Percentiles rank a stretch among this genome's conserved stretches.
phyloP scores from a whole-genome alignment of 2,113 vertebrate genomes.

The Probosciger aterrimus region DNA sequence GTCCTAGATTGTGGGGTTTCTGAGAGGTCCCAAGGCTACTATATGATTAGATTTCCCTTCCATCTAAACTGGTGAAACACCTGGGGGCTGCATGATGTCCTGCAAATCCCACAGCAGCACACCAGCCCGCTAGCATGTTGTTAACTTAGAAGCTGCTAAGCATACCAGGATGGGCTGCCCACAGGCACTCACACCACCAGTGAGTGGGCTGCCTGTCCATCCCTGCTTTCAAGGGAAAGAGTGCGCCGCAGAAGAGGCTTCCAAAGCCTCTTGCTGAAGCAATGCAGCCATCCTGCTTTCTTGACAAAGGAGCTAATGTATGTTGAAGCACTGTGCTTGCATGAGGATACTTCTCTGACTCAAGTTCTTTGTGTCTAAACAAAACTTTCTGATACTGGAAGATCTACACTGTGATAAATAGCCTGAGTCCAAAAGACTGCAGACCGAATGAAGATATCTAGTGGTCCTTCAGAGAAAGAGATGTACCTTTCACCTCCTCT shows the following conservation, averaged over 20 bases:
- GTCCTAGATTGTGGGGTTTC: neutral
- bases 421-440: neutral
- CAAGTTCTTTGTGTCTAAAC: neutral
- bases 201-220: fast-evolving
- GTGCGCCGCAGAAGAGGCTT: neutral
- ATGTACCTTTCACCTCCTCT: neutral
- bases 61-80: neutral
- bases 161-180: neutral
- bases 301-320: neutral
- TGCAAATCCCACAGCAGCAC: neutral
- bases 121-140: fast-evolving
- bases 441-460: neutral
- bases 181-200: neutral
- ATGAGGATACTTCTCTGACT: neutral
- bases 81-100: neutral
- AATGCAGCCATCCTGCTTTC: neutral
- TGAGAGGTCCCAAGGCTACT: neutral
- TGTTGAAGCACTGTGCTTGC: neutral
- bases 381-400: neutral
- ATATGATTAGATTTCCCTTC: neutral
- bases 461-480: neutral
- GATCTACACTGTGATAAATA: neutral
- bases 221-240: neutral
- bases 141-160: neutral
- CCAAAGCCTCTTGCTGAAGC: neutral